Base-by-base conservation (phyloP, 2,113 vertebrate species). In the Charadrius vociferus region DNA sequence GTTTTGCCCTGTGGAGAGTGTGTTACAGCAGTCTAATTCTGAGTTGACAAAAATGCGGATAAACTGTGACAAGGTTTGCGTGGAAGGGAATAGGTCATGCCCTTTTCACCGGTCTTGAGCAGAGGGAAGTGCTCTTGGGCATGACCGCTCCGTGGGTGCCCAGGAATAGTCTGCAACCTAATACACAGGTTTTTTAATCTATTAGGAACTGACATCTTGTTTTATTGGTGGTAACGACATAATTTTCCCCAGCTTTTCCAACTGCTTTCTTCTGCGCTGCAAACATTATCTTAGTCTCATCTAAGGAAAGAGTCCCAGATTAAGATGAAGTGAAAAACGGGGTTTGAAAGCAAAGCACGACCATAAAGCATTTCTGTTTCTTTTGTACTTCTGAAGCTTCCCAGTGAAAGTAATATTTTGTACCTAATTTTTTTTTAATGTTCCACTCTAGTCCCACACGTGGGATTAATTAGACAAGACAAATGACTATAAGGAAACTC, bases 401-500 rank as follows among this genome's bases (percentile, higher is more conserved):
- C 36, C 78, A 94, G 77, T 90, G 96, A 98, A 97, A 98, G 88
- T 94, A 96, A 96, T 95, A 82, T 94, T 95, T 70, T 37, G 59
- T 96, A 90, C 70, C 87, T 95, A 95, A 79, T 96, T 96, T 86
- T 74, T 81, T 72, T 90, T 37, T 91, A 87, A 84, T 97, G 92
- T 90, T 95, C 89, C 23, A 88, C 41, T 94, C 88, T 94, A 88
- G 84, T 96, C 94, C 93, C 96, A 96, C 73, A 94, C 97, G 81
- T 98, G 97, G 97, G 94, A 97, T 97, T 98, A 98, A 98, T 98
- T 98, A 98, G 96, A 98, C 58, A 95, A 98, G 97, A 97, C 70
- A 70, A 98, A 97, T 97, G 90, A 75, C 84, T 89, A 81, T 14
- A 63, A 97, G 95, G 96, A 95, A 95, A 95, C 90, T 82, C 87